These are phyloP conservation scores for Drosophila bocki DNA, from an alignment of 1,140 invertebrate genomes.

Conservation along the genomic window DNA sequence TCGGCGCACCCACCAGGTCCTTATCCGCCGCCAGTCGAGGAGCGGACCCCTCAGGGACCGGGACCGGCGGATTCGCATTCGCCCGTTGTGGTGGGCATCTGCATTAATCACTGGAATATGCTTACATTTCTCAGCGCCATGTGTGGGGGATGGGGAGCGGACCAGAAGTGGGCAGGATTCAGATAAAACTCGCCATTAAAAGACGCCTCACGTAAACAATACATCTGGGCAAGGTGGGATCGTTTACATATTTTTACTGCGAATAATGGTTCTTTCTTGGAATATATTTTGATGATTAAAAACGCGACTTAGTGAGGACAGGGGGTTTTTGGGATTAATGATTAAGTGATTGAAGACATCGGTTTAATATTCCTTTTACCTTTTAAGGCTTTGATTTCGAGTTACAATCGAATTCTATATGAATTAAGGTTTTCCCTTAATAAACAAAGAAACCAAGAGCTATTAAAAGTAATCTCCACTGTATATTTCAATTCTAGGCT, in stretches of 20 bases:
- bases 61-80: too few species aligned
- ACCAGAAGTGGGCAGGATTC: constrained; percentile 1
- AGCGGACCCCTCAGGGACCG: constrained; percentile 12
- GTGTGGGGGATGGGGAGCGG: constrained; percentile 15
- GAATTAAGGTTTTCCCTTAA: background rate
- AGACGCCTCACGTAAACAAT: constrained; percentile 68
- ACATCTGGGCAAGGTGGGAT: constrained; percentile 58
- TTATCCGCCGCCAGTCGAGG: constrained; percentile 12
- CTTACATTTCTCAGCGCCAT: constrained; percentile 73
- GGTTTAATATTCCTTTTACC: background rate
- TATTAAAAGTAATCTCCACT: background rate
- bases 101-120: constrained; percentile 81
- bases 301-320: constrained; percentile 2
- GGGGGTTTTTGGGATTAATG: background rate
- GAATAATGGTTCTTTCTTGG: constrained; percentile 9
- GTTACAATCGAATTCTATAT: background rate
- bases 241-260: constrained; percentile 73
- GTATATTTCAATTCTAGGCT: background rate
- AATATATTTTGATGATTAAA: constrained; percentile 11
- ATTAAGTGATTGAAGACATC: background rate
- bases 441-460: background rate
- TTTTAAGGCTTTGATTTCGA: background rate
- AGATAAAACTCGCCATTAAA: constrained; percentile 64
- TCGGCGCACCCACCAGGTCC: constrained; percentile 29
- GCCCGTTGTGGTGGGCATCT: constrained; percentile 50